Evolutionary conservation across 2,888 invertebrate genomes (phyloP).

Genomic region (Zygaena filipendulae): DNA sequence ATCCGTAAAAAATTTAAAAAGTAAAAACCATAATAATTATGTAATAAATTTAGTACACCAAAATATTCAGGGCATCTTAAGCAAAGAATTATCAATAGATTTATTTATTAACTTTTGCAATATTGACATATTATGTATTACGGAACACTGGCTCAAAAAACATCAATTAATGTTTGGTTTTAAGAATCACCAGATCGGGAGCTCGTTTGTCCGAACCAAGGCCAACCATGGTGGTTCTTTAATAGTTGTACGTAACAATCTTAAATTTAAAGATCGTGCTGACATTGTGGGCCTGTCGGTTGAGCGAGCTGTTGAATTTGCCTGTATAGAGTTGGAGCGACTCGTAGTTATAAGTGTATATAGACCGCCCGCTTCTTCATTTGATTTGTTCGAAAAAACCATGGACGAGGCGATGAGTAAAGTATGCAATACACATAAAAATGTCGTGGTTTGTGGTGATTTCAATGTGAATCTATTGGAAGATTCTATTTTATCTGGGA

Average conservation of each 20-base stretch:
- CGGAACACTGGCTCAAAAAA: too few relatives aligned
- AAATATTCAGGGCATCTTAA: too few relatives aligned
- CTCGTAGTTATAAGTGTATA: neutral
- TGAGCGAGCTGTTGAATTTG: neutral
- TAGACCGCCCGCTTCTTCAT: too few relatives aligned
- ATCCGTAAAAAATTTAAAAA: too few relatives aligned
- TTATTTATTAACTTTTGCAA: too few relatives aligned
- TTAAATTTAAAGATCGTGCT: neutral
- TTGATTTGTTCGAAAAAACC: constrained; percentile 1
- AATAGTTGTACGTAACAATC: neutral
- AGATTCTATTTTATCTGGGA: neutral
- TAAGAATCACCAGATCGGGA: too few relatives aligned
- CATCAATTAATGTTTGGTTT: too few relatives aligned
- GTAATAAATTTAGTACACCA: too few relatives aligned
- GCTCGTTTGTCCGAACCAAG: too few relatives aligned
- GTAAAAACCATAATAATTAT: too few relatives aligned
- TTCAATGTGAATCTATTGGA: constrained; percentile 5
- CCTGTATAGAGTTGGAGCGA: neutral
- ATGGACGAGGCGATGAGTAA: constrained; percentile 3
- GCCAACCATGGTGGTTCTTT: neutral
- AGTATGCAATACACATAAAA: neutral
- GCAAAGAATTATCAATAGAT: too few relatives aligned
- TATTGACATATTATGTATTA: too few relatives aligned
- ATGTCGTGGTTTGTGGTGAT: constrained; percentile 5
- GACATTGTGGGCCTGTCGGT: neutral